Conservation (phyloP, 2,797 vertebrate genomes). For the Propithecus deckenii region DNA sequence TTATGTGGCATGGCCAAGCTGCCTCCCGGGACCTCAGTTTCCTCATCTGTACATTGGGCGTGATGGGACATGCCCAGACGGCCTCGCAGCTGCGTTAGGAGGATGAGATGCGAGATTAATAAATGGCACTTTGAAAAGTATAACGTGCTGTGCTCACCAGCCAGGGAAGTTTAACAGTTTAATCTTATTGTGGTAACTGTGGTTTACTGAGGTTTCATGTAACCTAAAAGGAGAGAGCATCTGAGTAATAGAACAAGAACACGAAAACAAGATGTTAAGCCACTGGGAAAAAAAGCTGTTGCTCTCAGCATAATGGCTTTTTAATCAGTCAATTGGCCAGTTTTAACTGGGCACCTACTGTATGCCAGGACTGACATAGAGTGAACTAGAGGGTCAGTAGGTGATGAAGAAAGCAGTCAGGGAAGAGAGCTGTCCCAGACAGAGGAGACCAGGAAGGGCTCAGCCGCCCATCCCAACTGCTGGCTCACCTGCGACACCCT, state of each 20-base stretch:
- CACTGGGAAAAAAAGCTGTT: neutral
- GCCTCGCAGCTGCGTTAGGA: neutral
- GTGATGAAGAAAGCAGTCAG: neutral
- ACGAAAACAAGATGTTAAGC: neutral
- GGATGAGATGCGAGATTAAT: neutral
- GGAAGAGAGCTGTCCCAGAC: neutral
- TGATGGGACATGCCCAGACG: neutral
- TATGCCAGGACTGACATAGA: neutral
- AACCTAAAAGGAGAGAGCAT: neutral
- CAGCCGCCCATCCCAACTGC: too few species aligned
- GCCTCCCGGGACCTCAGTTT: neutral
- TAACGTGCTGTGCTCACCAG: neutral
- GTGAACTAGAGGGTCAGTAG: neutral
- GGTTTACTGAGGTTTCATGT: neutral
- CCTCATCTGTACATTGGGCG: constrained; percentile 31
- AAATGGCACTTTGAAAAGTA: neutral
- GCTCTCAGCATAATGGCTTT: neutral
- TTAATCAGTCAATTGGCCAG: neutral
- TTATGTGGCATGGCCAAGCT: neutral
- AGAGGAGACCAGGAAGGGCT: neutral
- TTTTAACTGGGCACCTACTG: neutral
- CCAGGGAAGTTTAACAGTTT: neutral
- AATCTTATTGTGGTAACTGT: neutral
- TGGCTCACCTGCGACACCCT: neutral
- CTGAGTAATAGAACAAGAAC: neutral